Conservation (phyloP, 2,888 invertebrate genomes). For the Pheosia tremula region DNA sequence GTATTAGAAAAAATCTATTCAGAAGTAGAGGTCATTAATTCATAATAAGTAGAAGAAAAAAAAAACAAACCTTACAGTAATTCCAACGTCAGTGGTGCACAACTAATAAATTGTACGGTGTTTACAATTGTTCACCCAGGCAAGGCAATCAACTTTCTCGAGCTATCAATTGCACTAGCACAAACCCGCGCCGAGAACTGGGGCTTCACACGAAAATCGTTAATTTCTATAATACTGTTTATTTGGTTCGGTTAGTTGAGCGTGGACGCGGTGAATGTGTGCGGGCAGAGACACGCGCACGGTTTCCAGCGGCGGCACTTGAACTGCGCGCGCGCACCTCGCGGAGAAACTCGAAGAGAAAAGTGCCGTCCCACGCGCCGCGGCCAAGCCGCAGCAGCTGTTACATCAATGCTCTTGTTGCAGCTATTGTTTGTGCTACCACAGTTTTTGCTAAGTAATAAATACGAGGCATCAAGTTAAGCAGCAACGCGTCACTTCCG, state of each 20-base stretch:
- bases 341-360: conserved; percentile 78
- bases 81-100: conserved; percentile 56
- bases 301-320: conserved; percentile 53
- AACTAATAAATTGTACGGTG: conserved; percentile 48
- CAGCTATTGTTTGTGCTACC: conserved; percentile 50
- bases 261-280: conserved; percentile 19
- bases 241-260: conserved; percentile 36
- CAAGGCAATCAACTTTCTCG: conserved; percentile 59
- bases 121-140: conserved; percentile 53
- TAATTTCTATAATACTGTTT: conserved; percentile 39
- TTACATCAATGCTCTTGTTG: conserved; percentile 74
- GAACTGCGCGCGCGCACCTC: conserved; percentile 64
- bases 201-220: conserved; percentile 47
- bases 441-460: conserved; percentile 52
- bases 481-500: conserved; percentile 54
- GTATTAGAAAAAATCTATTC: no score
- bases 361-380: conserved; percentile 70
- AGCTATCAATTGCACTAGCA: conserved; percentile 55
- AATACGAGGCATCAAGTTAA: conserved; percentile 47
- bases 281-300: conserved; percentile 54
- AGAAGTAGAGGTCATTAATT: conserved; percentile 6
- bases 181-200: conserved; percentile 42
- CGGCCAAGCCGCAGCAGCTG: conserved; percentile 52
- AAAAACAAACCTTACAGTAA: conserved; percentile 71
- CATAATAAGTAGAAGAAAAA: conserved; percentile 19